Evolutionary conservation across 2,797 vertebrate species (phyloP).

Genomic region (Coendou prehensilis): DNA sequence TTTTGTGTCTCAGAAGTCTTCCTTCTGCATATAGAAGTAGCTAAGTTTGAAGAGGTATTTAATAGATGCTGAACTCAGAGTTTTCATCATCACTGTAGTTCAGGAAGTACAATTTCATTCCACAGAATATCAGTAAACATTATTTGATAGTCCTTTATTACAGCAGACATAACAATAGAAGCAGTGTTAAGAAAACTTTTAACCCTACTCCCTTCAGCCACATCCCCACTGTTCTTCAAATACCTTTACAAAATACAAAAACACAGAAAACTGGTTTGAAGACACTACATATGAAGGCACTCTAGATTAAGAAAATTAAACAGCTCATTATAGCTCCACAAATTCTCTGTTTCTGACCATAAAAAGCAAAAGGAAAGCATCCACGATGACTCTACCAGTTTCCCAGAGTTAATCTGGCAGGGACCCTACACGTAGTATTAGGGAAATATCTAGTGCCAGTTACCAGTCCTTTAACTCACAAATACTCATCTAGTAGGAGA

Average conservation of each 20-base stretch:
- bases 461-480: slow-evolving; percentile 60
- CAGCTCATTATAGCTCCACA: slow-evolving; percentile 48
- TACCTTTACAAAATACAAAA: slow-evolving; percentile 38
- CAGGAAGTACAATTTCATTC: slow-evolving; percentile 42
- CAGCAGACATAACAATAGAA: slow-evolving; percentile 1
- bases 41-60: background rate
- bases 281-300: background rate
- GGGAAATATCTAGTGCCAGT: slow-evolving; percentile 26
- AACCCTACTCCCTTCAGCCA: background rate
- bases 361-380: slow-evolving; percentile 32
- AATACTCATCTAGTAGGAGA: slow-evolving; percentile 35
- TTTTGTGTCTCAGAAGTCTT: slow-evolving; percentile 25
- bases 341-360: slow-evolving; percentile 42
- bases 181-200: background rate
- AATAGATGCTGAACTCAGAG: background rate
- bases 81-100: slow-evolving; percentile 1
- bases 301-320: slow-evolving; percentile 41
- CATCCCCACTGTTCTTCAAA: background rate
- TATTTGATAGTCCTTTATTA: background rate
- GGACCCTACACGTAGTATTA: background rate
- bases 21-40: background rate
- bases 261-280: slow-evolving; percentile 44
- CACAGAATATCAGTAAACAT: slow-evolving; percentile 21
- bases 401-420: slow-evolving; percentile 46
- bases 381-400: background rate